Conservation (phyloP, 2,888 invertebrate genomes). For the Druceiella hillmani region DNA sequence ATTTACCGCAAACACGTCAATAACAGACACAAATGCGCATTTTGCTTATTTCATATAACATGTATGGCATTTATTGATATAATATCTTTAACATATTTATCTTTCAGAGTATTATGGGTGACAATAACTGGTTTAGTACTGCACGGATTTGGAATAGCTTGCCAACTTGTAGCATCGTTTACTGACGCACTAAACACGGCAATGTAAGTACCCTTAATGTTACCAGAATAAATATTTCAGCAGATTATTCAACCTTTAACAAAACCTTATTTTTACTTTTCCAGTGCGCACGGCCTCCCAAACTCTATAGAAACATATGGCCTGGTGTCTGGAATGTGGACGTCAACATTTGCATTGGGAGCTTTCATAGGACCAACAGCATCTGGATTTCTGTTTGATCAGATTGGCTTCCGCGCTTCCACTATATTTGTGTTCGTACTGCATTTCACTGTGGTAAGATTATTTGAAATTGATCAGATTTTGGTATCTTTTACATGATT, state of each 20-base stretch:
- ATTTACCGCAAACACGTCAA: too few species aligned
- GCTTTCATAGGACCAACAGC: conserved; percentile 79
- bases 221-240: too few species aligned
- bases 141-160: conserved; percentile 79
- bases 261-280: conserved; percentile 12
- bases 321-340: conserved; percentile 85
- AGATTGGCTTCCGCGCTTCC: conserved; percentile 63
- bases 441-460: conserved; percentile 61
- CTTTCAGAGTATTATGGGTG: conserved; percentile 58
- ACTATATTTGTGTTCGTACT: conserved; percentile 65
- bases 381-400: conserved; percentile 68
- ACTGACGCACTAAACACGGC: conserved; percentile 76
- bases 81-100: background rate
- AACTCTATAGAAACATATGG: conserved; percentile 87
- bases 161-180: conserved; percentile 81
- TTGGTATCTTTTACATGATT: too few species aligned
- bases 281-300: conserved; percentile 67
- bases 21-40: too few species aligned
- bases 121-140: conserved; percentile 66
- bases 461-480: too few species aligned
- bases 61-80: too few species aligned
- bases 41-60: too few species aligned
- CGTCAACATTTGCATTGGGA: conserved; percentile 83
- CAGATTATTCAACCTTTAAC: too few species aligned
- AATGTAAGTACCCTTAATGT: conserved; percentile 72